Percentiles rank a stretch among this genome's conserved stretches.
These are phyloP conservation scores for Metridium senile DNA, from an alignment of 92 coral and sea anemone genomes.

Conservation along the genomic window DNA sequence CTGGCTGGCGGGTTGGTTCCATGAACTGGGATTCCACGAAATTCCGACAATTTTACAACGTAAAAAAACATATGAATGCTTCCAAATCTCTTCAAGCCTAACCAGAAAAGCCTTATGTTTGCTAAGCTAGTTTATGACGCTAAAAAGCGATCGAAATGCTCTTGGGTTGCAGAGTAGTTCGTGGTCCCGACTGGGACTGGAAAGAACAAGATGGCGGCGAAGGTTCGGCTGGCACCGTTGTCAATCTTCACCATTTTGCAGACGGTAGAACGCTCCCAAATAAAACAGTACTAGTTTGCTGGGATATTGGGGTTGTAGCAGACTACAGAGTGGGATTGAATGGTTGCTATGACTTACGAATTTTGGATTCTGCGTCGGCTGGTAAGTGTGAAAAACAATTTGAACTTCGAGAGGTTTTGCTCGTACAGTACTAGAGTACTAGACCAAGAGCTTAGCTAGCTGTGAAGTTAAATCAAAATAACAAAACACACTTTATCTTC, in stretches of 20 bases:
- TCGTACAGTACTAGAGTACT: not conserved
- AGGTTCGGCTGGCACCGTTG: slow-evolving; percentile 79
- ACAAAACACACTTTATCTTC: too few species aligned
- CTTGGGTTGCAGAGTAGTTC: slow-evolving; percentile 72
- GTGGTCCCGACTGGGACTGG: slow-evolving; percentile 91
- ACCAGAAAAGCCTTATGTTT: too few species aligned
- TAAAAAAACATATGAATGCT: too few species aligned
- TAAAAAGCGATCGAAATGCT: too few species aligned
- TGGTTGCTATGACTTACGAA: slow-evolving; percentile 63
- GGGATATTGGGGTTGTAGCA: slow-evolving; percentile 74
- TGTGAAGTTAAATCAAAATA: too few species aligned
- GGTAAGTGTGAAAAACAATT: slow-evolving; percentile 41
- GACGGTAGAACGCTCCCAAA: slow-evolving; percentile 30
- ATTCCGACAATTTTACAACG: too few species aligned
- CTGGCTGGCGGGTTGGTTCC: too few species aligned
- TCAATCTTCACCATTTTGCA: slow-evolving; percentile 37
- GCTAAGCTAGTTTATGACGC: too few species aligned
- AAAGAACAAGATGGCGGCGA: slow-evolving; percentile 80
- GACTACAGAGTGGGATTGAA: slow-evolving; percentile 66
- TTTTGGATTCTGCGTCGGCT: slow-evolving; percentile 61
- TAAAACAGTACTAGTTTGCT: slow-evolving; percentile 61
- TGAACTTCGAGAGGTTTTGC: not conserved
- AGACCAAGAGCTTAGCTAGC: too few species aligned
- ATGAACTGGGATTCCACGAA: too few species aligned
- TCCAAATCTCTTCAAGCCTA: too few species aligned